Conservation (phyloP, 2,888 invertebrate genomes). For the Nephrotoma appendiculata region DNA sequence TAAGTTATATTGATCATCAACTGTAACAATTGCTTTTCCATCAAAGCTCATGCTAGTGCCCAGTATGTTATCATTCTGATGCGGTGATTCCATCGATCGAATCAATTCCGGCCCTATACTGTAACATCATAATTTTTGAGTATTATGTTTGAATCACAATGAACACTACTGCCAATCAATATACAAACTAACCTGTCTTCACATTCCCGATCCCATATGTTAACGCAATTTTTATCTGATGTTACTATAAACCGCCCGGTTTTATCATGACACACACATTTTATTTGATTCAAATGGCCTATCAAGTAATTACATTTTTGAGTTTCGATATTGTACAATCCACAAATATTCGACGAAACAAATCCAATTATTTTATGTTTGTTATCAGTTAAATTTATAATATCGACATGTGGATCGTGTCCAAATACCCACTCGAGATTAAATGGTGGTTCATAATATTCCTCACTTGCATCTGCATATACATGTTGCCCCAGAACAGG, state of each 20-base stretch:
- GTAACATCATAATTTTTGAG: neutral
- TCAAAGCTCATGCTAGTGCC: conserved; percentile 3
- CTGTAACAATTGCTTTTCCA: conserved; percentile 14
- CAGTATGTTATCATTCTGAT: neutral
- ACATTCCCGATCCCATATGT: conserved; percentile 8
- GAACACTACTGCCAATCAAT: neutral
- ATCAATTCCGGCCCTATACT: neutral
- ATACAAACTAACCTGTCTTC: neutral
- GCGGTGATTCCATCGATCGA: neutral
- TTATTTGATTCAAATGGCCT: conserved; percentile 7
- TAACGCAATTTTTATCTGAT: conserved; percentile 3
- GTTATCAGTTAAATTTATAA: neutral
- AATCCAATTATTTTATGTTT: neutral
- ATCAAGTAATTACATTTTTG: conserved; percentile 6
- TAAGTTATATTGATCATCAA: conserved; percentile 32
- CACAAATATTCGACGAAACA: conserved; percentile 3
- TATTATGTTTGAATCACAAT: neutral
- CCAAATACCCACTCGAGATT: neutral
- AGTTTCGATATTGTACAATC: conserved; percentile 5
- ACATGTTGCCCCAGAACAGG: neutral
- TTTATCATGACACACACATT: neutral
- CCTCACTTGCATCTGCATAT: neutral
- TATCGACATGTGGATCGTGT: neutral
- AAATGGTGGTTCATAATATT: neutral
- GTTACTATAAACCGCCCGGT: conserved; percentile 8